phyloP scores from a whole-genome alignment of 2,797 vertebrate genomes.

The Melanotaenia pygmaea region DNA sequence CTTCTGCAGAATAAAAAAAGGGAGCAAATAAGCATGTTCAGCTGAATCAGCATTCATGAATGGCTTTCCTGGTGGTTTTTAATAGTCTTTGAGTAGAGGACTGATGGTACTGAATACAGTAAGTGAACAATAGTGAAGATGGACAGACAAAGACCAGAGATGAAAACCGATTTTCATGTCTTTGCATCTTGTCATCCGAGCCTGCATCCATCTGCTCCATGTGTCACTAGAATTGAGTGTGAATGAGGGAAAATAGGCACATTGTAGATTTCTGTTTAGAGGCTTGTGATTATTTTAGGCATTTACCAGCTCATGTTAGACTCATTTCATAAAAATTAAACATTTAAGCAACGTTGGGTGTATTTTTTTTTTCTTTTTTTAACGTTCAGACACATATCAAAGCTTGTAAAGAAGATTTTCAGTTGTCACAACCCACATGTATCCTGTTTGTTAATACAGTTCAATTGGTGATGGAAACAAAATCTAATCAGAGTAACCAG shows the following conservation, averaged over 20 bases:
- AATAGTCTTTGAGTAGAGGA: background rate
- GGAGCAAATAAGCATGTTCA: background rate
- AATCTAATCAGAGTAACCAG: background rate
- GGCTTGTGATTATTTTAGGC: background rate
- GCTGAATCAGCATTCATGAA: conserved; percentile 23
- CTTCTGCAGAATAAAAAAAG: conserved; percentile 4
- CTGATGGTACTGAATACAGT: background rate
- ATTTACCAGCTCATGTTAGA: background rate
- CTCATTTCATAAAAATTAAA: background rate
- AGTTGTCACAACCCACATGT: background rate
- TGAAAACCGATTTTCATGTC: conserved; percentile 9
- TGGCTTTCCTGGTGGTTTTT: background rate
- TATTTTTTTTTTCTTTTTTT: background rate
- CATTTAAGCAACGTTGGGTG: background rate
- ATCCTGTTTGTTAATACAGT: background rate
- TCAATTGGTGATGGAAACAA: background rate
- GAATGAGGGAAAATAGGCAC: background rate
- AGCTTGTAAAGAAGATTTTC: background rate
- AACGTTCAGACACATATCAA: background rate
- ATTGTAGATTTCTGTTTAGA: background rate
- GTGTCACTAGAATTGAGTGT: background rate
- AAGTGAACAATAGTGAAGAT: conserved; percentile 20
- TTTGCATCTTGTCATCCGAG: conserved; percentile 4
- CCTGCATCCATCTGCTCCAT: background rate
- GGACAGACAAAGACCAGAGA: conserved; percentile 17